Percentiles rank a stretch among this genome's conserved stretches.
Conservation (phyloP, 1,140 invertebrate genomes). For the Muscidifurax raptorellus region DNA sequence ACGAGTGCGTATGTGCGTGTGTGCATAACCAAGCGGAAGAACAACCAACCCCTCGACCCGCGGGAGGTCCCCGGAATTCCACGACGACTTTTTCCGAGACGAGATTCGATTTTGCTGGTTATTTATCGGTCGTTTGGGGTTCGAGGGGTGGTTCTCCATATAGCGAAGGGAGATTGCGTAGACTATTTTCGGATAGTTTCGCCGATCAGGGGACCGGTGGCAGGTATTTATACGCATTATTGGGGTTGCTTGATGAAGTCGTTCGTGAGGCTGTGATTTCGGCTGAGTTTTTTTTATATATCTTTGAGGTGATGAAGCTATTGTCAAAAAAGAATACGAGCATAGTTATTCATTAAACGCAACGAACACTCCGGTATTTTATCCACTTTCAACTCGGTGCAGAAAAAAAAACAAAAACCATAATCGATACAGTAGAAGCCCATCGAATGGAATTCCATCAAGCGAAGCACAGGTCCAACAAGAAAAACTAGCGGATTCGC, state of each 20-base stretch:
- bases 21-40: not conserved
- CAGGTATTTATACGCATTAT: not conserved
- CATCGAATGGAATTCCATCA: too few species aligned
- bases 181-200: not conserved
- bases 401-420: too few species aligned
- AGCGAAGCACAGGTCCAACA: too few species aligned
- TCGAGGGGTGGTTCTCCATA: not conserved
- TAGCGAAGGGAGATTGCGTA: not conserved
- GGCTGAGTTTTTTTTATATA: not conserved
- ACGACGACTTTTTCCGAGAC: not conserved
- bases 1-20: constrained; percentile 18
- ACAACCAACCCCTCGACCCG: not conserved
- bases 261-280: not conserved
- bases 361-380: too few species aligned
- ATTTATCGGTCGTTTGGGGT: not conserved
- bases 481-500: too few species aligned
- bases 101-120: not conserved
- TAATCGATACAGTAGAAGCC: too few species aligned
- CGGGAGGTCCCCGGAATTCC: not conserved
- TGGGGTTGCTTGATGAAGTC: not conserved
- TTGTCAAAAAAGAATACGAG: too few species aligned
- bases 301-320: too few species aligned
- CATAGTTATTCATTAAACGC: too few species aligned
- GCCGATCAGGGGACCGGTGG: not conserved
- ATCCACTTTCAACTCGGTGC: too few species aligned